Conservation (phyloP, 2,888 invertebrate genomes). For the Rhorus exstirpatorius region DNA sequence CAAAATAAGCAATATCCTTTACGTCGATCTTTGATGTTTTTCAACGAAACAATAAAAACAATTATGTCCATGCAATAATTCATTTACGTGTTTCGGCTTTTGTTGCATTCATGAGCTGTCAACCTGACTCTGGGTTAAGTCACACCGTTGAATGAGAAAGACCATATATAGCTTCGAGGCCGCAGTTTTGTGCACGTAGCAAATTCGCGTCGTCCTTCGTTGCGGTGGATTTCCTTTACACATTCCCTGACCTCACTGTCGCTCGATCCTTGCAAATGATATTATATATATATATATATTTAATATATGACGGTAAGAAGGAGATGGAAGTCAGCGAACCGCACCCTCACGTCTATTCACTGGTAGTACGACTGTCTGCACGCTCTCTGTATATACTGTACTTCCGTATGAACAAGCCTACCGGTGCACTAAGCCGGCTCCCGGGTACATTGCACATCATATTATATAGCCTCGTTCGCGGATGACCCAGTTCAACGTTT, state of each 20-base stretch:
- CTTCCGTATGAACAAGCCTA: slow-evolving; percentile 1
- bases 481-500: slow-evolving; percentile 69
- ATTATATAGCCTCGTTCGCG: slow-evolving; percentile 20
- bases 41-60: neutral
- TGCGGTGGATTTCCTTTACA: slow-evolving; percentile 44
- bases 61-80: neutral
- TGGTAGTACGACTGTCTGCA: slow-evolving; percentile 35
- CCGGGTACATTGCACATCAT: slow-evolving; percentile 39
- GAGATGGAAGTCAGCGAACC: slow-evolving; percentile 53
- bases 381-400: slow-evolving; percentile 26
- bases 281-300: slow-evolving; percentile 7
- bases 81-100: neutral
- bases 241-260: slow-evolving; percentile 1
- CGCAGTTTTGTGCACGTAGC: slow-evolving; percentile 54
- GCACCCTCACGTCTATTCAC: slow-evolving; percentile 54
- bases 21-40: neutral
- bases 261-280: slow-evolving; percentile 8
- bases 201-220: slow-evolving; percentile 58
- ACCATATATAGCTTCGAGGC: slow-evolving; percentile 12
- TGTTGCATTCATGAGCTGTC: neutral
- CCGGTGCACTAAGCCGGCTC: slow-evolving; percentile 1
- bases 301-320: slow-evolving; percentile 6
- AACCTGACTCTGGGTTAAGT: slow-evolving; percentile 19
- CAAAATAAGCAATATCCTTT: slow-evolving; percentile 2
- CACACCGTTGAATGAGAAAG: neutral